Conservation (phyloP, 2,113 vertebrate genomes). For the Oncorhynchus nerka region DNA sequence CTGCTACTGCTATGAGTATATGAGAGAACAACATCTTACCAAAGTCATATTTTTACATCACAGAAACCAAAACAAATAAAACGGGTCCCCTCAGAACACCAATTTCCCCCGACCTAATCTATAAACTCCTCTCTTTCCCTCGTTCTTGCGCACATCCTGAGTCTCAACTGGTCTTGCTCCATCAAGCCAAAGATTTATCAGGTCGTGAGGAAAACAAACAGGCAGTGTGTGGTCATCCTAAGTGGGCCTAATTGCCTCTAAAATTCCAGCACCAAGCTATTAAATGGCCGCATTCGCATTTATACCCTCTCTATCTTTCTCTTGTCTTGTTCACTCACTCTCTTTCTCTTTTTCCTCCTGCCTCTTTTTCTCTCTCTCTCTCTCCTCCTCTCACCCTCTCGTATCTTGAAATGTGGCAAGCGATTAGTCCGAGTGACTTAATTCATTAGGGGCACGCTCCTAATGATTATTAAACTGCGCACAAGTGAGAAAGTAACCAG, state of each 20-base stretch:
- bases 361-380: conserved; percentile 28
- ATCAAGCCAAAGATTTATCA: conserved; percentile 65
- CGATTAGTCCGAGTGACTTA: conserved; percentile 75
- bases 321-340: neutral
- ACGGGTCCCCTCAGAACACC: conserved; percentile 16
- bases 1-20: no score
- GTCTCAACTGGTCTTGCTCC: conserved; percentile 34
- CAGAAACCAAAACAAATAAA: conserved; percentile 30
- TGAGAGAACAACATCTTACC: neutral
- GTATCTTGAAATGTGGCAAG: conserved; percentile 68
- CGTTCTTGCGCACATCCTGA: conserved; percentile 11
- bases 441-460: conserved; percentile 70
- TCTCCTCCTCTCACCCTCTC: conserved; percentile 24
- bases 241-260: conserved; percentile 68
- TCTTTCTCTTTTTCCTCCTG: conserved; percentile 18
- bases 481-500: conserved; percentile 64
- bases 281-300: conserved; percentile 59
- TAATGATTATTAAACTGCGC: conserved; percentile 75
- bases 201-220: conserved; percentile 64
- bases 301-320: neutral
- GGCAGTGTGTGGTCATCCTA: conserved; percentile 55
- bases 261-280: conserved; percentile 62
- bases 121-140: conserved; percentile 30
- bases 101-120: conserved; percentile 45
- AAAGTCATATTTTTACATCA: conserved; percentile 9